Percentiles rank a stretch among this genome's conserved stretches.
phyloP scores from a whole-genome alignment of 2,113 vertebrate species.

The Bombycilla garrulus region DNA sequence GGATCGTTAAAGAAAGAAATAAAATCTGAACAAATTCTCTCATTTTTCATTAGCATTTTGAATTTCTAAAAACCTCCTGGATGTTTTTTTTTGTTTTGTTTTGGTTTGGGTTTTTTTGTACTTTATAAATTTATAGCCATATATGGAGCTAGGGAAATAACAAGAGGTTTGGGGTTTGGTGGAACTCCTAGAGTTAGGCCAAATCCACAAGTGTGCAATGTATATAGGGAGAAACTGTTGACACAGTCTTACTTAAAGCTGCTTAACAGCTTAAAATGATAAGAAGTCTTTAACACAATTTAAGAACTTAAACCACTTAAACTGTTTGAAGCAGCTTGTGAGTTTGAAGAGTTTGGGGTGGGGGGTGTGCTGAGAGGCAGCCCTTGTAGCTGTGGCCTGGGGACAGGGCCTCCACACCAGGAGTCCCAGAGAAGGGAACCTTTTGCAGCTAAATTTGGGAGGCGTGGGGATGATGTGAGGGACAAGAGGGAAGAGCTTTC shows the following conservation, averaged over 20 bases:
- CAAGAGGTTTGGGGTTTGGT: background rate
- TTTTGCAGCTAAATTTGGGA: background rate
- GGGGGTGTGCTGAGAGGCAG: background rate
- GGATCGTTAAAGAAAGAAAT: background rate
- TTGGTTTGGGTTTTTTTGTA: too few species aligned
- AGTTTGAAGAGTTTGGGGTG: background rate
- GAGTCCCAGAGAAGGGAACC: too few species aligned
- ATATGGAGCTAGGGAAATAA: background rate
- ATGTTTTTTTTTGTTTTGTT: background rate
- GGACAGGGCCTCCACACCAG: fast-evolving
- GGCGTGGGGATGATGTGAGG: background rate
- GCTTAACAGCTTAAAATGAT: constrained; percentile 63
- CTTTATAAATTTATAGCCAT: background rate
- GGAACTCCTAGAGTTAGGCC: background rate
- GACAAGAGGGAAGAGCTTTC: background rate
- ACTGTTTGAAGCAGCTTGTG: background rate
- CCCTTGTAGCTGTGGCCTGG: background rate
- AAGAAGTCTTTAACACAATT: constrained; percentile 48
- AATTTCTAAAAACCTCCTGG: background rate
- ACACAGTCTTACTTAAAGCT: constrained; percentile 33
- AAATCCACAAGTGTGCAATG: background rate
- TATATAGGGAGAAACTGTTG: background rate
- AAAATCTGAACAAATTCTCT: background rate
- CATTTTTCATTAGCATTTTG: background rate
- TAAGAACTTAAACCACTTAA: constrained; percentile 63